Base-by-base conservation (phyloP, 2,797 vertebrate genomes). In the Sebastiscus tertius region DNA sequence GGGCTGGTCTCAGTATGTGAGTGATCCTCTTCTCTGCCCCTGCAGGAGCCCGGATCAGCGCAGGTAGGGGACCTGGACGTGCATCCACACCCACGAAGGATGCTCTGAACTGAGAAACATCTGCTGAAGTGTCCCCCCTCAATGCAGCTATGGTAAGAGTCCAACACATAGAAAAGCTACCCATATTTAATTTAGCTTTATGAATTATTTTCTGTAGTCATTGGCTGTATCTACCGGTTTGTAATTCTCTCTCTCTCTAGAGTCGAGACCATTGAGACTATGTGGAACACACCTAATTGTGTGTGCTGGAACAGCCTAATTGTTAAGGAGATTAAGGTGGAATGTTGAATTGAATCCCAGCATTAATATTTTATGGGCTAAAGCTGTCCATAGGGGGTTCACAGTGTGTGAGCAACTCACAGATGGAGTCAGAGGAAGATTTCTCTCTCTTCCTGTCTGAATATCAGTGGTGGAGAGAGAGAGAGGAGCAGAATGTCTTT, bases 351-450 rank as follows among this genome's bases (percentile, higher is more conserved):
- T 94, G 94, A 94, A 94, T 94, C 94, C 90, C 81, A 87, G 79
- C 90, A 93, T 96, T 93, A 96, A 96, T 96, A 95, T 95, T 96
- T 95, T 70, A 96, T 96, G 93, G 61, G 91, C 85, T 93, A 90
- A 93, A 95, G 89, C 93, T 94, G 90, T 91, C 93, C 87, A 91
- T 88, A 90, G 94, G 94, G 94, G 93, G 92, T 84, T 92, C 93
- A 77, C 94, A 94, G 92, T 93, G 93, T 93, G 94, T 76, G 58
- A 89, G 88, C 82, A 83, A 81, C 65, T 84, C 92, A 83, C 93
- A 94, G 94, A 94, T 94, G 93, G 94, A 95, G 89, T 87, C 75
- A 89, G 88, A 91, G 80, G 69, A 90, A 81, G 86, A 93, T 89
- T 83, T 84, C 56, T 76, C 73, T 69, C 59, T 79, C 75, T 60